Evolutionary conservation across 2,888 invertebrate genomes (phyloP).

Genomic region (Carabus problematicus): DNA sequence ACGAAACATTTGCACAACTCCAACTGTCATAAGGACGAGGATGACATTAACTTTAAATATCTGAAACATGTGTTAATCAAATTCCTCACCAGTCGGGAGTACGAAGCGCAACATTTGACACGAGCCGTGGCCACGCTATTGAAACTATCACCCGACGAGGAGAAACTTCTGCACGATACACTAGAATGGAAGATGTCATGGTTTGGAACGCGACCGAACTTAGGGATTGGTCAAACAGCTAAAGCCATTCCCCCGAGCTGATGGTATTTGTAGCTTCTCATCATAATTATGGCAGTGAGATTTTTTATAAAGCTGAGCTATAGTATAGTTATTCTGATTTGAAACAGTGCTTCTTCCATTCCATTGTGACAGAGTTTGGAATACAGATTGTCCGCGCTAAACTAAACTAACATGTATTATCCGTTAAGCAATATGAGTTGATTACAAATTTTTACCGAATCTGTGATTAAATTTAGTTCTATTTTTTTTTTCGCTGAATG

Average conservation of each 20-base stretch:
- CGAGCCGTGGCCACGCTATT: slow-evolving; percentile 86
- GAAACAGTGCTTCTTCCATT: slow-evolving; percentile 26
- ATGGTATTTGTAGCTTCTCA: slow-evolving; percentile 35
- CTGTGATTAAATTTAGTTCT: too few relatives aligned
- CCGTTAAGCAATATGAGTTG: too few relatives aligned
- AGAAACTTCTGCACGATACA: slow-evolving; percentile 81
- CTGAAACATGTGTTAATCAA: slow-evolving; percentile 92
- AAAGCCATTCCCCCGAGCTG: slow-evolving; percentile 62
- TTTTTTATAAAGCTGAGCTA: slow-evolving; percentile 26
- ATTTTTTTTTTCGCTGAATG: too few relatives aligned
- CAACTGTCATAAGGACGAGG: slow-evolving; percentile 64
- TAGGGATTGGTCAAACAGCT: slow-evolving; percentile 63
- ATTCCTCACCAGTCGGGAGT: slow-evolving; percentile 87
- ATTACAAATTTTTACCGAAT: too few relatives aligned
- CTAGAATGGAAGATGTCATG: slow-evolving; percentile 78
- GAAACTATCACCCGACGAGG: slow-evolving; percentile 85
- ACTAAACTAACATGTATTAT: too few relatives aligned
- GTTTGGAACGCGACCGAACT: slow-evolving; percentile 69
- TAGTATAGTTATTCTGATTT: not conserved
- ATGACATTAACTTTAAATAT: slow-evolving; percentile 84
- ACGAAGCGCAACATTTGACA: slow-evolving; percentile 87
- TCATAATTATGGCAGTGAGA: slow-evolving; percentile 3
- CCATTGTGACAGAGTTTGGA: not conserved
- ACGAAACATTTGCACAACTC: slow-evolving; percentile 49
- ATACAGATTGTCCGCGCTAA: too few relatives aligned